A percentile compares a stretch with the other conserved stretches of the same genome.
phyloP scores from a whole-genome alignment of 1,140 invertebrate species.

The Tetraneura akinire region DNA sequence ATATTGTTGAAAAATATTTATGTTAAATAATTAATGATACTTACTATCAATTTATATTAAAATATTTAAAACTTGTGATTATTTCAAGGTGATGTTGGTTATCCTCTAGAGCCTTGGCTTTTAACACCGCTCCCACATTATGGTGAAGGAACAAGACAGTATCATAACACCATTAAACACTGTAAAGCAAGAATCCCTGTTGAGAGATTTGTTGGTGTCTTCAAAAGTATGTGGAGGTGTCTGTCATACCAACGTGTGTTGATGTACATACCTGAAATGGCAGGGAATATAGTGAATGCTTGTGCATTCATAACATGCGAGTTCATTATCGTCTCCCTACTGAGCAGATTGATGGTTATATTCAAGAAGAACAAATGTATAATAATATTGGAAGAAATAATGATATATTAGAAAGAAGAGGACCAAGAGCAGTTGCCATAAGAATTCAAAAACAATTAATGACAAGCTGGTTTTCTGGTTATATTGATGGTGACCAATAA shows the following conservation, averaged over 20 bases:
- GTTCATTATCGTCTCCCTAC: constrained; percentile 12
- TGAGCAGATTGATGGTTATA: too few species aligned
- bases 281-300: constrained; percentile 53
- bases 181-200: not conserved
- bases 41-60: not conserved
- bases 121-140: too few species aligned
- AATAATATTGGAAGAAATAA: not conserved
- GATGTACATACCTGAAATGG: constrained; percentile 50
- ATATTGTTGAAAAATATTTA: constrained; percentile 24
- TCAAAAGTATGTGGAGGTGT: constrained; percentile 53
- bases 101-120: constrained; percentile 53
- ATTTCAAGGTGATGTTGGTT: constrained; percentile 52
- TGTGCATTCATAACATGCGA: constrained; percentile 55
- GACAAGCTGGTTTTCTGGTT: not conserved
- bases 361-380: too few species aligned
- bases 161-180: constrained; percentile 31
- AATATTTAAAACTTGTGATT: not conserved
- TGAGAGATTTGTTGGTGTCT: constrained; percentile 47
- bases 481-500: constrained; percentile 1
- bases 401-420: not conserved
- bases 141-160: constrained; percentile 22
- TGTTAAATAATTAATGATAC: too few species aligned
- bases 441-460: not conserved
- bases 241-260: too few species aligned
- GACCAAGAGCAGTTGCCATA: too few species aligned